Evolutionary conservation across 2,113 vertebrate species (phyloP).

Genomic region (Vulpes vulpes): DNA sequence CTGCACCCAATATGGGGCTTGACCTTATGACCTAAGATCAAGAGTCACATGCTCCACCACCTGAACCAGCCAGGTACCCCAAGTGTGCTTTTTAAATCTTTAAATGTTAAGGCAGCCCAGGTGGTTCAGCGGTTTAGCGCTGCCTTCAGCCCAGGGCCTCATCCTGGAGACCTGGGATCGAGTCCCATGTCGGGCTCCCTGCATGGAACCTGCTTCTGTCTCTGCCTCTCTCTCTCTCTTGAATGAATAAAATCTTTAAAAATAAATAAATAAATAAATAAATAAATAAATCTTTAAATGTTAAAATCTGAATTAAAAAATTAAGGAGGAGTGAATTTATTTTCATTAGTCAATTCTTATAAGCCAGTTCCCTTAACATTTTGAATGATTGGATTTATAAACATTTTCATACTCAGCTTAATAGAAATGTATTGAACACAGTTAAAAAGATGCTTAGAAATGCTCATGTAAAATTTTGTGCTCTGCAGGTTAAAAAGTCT

Average conservation of each 20-base stretch:
- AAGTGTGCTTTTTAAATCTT: neutral
- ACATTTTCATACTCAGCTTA: neutral
- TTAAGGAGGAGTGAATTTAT: neutral
- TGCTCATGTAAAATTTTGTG: neutral
- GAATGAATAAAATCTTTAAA: too few species aligned
- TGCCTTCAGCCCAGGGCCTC: too few species aligned
- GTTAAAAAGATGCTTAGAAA: neutral
- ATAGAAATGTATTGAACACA: neutral
- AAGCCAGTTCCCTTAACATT: neutral
- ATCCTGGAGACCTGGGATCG: too few species aligned
- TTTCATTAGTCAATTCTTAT: slow-evolving; percentile 15
- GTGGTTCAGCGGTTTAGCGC: too few species aligned
- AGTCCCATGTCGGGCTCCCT: too few species aligned
- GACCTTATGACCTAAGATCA: neutral
- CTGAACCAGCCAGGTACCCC: neutral
- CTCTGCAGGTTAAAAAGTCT: neutral
- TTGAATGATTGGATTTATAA: neutral
- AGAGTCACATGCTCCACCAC: neutral
- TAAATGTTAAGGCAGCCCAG: neutral
- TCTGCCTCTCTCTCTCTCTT: too few species aligned
- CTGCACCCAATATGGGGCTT: neutral
- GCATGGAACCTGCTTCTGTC: too few species aligned
- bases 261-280: too few species aligned
- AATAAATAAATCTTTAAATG: neutral
- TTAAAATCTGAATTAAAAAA: neutral